These are phyloP conservation scores for Zaprionus nigranus DNA, from an alignment of 1,140 invertebrate species.

Conservation along the genomic window DNA sequence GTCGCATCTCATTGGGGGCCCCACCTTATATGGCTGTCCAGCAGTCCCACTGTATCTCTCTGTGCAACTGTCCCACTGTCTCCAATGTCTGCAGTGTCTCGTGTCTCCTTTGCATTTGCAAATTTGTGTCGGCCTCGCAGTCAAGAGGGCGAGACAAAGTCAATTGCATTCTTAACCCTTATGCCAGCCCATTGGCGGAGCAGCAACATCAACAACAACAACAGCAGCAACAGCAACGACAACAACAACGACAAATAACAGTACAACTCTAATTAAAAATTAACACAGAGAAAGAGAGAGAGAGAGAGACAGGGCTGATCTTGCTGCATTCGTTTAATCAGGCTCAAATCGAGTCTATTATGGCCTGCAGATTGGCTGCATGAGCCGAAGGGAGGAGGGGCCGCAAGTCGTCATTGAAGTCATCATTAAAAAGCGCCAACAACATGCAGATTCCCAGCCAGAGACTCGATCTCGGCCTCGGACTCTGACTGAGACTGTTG, in stretches of 20 bases:
- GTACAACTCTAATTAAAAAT: slow-evolving; percentile 83
- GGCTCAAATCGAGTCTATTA: slow-evolving; percentile 80
- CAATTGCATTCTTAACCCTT: slow-evolving; percentile 82
- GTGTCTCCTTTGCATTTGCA: slow-evolving; percentile 75
- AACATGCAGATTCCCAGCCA: slow-evolving; percentile 53
- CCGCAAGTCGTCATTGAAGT: slow-evolving; percentile 76
- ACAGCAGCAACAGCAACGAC: slow-evolving; percentile 33
- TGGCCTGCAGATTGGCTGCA: slow-evolving; percentile 68
- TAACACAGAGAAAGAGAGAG: slow-evolving; percentile 59
- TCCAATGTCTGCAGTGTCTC: slow-evolving; percentile 36
- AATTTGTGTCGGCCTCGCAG: slow-evolving; percentile 71
- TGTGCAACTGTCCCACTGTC: too few relatives aligned
- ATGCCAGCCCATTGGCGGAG: slow-evolving; percentile 47
- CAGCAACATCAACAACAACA: slow-evolving; percentile 47
- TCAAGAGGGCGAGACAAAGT: slow-evolving; percentile 82
- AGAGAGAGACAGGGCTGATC: background rate
- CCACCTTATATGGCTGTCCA: slow-evolving; percentile 63
- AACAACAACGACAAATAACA: slow-evolving; percentile 71
- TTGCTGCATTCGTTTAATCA: slow-evolving; percentile 73
- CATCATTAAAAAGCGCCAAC: slow-evolving; percentile 76
- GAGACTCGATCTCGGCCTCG: background rate
- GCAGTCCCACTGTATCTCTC: background rate
- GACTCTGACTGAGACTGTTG: background rate
- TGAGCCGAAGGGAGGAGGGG: slow-evolving; percentile 37
- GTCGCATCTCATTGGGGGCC: slow-evolving; percentile 43